These are phyloP conservation scores for Ypsolopha scabrella DNA, from an alignment of 2,888 invertebrate genomes.

Conservation along the genomic window DNA sequence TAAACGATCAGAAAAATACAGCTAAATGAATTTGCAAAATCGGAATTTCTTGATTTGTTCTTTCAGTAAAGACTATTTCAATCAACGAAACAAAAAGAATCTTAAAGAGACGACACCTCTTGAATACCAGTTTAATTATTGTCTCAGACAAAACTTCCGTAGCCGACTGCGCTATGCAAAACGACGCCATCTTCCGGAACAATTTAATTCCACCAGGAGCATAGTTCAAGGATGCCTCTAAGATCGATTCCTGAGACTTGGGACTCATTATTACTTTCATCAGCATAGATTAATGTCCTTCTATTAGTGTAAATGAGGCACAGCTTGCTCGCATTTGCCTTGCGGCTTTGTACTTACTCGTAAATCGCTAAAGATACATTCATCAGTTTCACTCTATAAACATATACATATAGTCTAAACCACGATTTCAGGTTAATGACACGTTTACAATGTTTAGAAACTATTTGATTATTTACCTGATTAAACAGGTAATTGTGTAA, in stretches of 20 bases:
- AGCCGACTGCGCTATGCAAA: background rate
- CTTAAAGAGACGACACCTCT: too few species aligned
- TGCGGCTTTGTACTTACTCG: constrained; percentile 24
- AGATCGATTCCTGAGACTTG: background rate
- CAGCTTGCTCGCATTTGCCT: constrained; percentile 42
- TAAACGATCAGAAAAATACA: too few species aligned
- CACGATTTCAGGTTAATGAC: constrained; percentile 19
- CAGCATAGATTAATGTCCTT: constrained; percentile 47
- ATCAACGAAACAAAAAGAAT: too few species aligned
- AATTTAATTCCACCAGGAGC: background rate
- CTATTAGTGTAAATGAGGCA: constrained; percentile 54
- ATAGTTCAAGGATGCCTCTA: background rate
- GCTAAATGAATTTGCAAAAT: too few species aligned
- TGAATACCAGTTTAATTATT: background rate
- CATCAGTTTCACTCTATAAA: constrained; percentile 10
- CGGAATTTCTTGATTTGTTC: too few species aligned
- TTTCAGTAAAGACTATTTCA: too few species aligned
- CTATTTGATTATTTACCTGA: constrained; percentile 10
- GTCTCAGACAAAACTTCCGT: background rate
- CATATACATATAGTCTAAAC: constrained; percentile 13
- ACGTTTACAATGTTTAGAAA: constrained; percentile 17
- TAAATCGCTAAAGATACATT: constrained; percentile 17
- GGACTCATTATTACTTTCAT: constrained; percentile 38
- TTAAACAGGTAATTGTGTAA: constrained; percentile 10
- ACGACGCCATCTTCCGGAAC: background rate